Conservation (phyloP, 2,888 invertebrate species). For the Pecten maximus region DNA sequence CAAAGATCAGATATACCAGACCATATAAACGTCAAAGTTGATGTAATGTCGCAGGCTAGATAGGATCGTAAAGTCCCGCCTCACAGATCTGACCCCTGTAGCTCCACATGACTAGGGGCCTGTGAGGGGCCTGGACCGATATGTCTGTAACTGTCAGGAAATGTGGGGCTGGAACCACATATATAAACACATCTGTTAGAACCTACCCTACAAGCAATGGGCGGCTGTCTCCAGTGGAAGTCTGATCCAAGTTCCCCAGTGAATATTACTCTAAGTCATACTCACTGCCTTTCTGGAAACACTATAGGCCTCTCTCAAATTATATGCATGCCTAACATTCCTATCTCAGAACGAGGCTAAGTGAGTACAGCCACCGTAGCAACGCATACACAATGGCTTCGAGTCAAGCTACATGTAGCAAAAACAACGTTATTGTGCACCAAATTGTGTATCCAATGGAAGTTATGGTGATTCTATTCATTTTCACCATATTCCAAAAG, state of each 20-base stretch:
- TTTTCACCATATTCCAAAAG: no score
- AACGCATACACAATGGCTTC: no score
- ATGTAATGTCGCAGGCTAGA: not conserved
- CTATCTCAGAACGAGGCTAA: no score
- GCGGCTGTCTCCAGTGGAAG: not conserved
- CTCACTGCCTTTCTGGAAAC: not conserved
- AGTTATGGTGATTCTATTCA: no score
- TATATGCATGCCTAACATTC: no score
- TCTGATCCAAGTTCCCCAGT: not conserved
- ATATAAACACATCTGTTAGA: not conserved
- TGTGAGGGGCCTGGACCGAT: not conserved
- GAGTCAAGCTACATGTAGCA: no score
- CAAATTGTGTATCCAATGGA: no score
- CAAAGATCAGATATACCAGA: not conserved
- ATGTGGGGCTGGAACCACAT: not conserved
- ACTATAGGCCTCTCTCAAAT: no score
- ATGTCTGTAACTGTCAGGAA: conserved; percentile 1
- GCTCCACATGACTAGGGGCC: not conserved
- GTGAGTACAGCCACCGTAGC: no score
- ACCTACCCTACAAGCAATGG: not conserved
- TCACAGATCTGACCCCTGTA: not conserved
- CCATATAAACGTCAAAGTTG: conserved; percentile 17
- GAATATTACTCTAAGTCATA: not conserved
- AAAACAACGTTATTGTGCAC: no score
- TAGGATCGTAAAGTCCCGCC: not conserved